Conservation (phyloP, 2,797 vertebrate genomes). For the Melanotaenia trifasciata region DNA sequence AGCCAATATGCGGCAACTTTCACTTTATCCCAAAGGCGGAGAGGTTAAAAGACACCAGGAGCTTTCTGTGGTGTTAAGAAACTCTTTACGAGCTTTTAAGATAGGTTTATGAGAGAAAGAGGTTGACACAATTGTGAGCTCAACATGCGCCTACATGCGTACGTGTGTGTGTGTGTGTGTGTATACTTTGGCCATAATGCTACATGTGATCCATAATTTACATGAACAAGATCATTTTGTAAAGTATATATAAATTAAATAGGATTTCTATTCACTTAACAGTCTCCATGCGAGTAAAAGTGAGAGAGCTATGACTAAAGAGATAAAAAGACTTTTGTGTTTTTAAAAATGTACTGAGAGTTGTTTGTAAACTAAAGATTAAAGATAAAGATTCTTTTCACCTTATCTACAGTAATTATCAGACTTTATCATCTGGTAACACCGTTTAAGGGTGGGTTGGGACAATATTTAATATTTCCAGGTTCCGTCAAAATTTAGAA, state of each 20-base stretch:
- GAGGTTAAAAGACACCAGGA: conserved; percentile 12
- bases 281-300: background rate
- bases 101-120: conserved; percentile 21
- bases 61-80: conserved; percentile 6
- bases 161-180: background rate
- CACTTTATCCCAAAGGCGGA: conserved; percentile 11
- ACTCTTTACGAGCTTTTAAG: background rate
- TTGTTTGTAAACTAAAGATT: background rate
- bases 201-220: background rate
- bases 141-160: conserved; percentile 51
- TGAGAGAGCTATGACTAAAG: background rate
- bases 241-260: background rate
- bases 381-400: background rate
- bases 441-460: too few relatives aligned
- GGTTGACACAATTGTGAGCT: conserved; percentile 1
- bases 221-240: background rate
- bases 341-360: background rate
- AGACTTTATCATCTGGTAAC: too few relatives aligned
- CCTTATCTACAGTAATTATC: too few relatives aligned
- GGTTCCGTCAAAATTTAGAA: background rate
- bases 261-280: background rate
- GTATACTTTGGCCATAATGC: background rate
- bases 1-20: too few relatives aligned
- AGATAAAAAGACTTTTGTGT: background rate
- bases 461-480: too few relatives aligned